These are phyloP conservation scores for Zaprionus tsacasi DNA, from an alignment of 1,140 invertebrate genomes.

Conservation along the genomic window DNA sequence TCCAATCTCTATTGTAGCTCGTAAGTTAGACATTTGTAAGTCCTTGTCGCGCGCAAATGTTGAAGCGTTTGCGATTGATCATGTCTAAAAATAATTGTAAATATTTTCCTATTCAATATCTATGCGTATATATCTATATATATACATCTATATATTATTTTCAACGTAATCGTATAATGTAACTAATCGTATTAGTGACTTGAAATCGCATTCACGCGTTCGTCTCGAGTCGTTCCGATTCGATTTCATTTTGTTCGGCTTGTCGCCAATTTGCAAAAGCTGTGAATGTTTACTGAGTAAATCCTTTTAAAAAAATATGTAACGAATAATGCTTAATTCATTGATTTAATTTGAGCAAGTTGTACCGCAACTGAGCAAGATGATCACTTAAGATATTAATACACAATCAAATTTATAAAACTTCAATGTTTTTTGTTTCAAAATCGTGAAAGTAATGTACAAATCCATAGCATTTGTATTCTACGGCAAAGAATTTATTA, in stretches of 20 bases:
- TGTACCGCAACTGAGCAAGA: constrained; percentile 33
- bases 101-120: constrained; percentile 50
- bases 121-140: constrained; percentile 11
- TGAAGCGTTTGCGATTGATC: constrained; percentile 64
- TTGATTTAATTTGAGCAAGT: constrained; percentile 24
- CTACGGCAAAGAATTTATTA: constrained; percentile 22
- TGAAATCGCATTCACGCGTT: constrained; percentile 63
- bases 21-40: constrained; percentile 56
- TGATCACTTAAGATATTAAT: constrained; percentile 55
- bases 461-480: background rate
- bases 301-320: constrained; percentile 60
- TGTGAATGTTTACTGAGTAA: constrained; percentile 83
- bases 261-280: constrained; percentile 69
- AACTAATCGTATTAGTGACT: constrained; percentile 67
- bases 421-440: constrained; percentile 3
- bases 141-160: constrained; percentile 33
- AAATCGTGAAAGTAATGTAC: background rate
- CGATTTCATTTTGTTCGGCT: constrained; percentile 59
- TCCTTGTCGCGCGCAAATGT: constrained; percentile 54
- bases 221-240: constrained; percentile 44
- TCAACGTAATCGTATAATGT: constrained; percentile 54
- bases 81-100: constrained; percentile 58
- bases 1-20: constrained; percentile 61
- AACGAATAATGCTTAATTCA: constrained; percentile 52
- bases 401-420: constrained; percentile 43